phyloP scores from a whole-genome alignment of 2,113 vertebrate species.

The Hiodon tergisus region DNA sequence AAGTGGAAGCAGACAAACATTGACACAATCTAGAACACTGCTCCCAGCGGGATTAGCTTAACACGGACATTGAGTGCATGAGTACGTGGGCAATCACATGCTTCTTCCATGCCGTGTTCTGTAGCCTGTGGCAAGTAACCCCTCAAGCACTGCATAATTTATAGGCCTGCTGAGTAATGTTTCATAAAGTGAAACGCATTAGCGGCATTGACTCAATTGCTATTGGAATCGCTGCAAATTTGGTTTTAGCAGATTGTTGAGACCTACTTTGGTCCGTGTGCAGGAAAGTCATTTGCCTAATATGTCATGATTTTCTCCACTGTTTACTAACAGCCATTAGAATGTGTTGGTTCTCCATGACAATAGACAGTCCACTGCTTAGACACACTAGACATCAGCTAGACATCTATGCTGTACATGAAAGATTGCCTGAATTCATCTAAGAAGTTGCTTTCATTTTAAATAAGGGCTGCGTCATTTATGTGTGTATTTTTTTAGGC shows the following conservation, averaged over 20 bases:
- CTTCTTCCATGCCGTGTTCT: conserved; percentile 29
- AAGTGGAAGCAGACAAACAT: conserved; percentile 43
- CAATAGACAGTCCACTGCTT: not conserved
- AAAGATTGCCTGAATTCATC: too few species aligned
- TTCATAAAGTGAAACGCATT: conserved; percentile 49
- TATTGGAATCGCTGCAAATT: not conserved
- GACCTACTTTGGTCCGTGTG: not conserved
- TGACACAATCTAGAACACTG: conserved; percentile 53
- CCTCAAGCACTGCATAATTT: conserved; percentile 49
- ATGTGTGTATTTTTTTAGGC: too few species aligned
- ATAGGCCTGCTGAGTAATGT: conserved; percentile 45
- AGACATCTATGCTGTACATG: too few species aligned
- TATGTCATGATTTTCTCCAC: not conserved
- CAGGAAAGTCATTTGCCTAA: not conserved
- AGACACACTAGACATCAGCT: not conserved
- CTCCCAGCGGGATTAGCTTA: conserved; percentile 50
- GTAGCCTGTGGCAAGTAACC: conserved; percentile 37
- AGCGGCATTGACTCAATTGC: conserved; percentile 36
- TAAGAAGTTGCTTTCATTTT: too few species aligned
- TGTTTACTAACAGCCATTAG: not conserved
- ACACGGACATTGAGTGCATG: conserved; percentile 45
- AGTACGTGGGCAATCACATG: conserved; percentile 52
- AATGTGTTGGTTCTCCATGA: not conserved
- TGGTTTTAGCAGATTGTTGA: not conserved
- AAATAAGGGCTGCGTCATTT: too few species aligned